Conservation (phyloP, 2,113 vertebrate species). For the Nettapus auritus region DNA sequence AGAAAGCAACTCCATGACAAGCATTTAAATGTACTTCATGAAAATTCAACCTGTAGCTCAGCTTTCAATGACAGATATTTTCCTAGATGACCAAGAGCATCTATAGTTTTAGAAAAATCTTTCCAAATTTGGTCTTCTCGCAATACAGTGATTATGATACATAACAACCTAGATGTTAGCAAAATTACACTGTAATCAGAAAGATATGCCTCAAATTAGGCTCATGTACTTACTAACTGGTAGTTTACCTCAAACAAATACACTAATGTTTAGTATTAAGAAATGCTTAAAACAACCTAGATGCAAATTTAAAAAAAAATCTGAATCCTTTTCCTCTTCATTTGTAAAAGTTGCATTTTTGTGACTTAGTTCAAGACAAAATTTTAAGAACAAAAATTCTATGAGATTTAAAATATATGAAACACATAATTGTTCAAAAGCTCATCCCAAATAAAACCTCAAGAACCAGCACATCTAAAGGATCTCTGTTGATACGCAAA, state of each 20-base stretch:
- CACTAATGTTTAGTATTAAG: not conserved
- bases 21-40: not conserved
- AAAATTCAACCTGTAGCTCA: not conserved
- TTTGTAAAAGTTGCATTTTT: not conserved
- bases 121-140: not conserved
- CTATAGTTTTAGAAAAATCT: not conserved
- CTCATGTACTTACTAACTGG: not conserved
- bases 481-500: not conserved
- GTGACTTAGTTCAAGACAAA: not conserved
- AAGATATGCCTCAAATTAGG: not conserved
- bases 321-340: not conserved
- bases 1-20: not conserved
- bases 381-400: not conserved
- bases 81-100: not conserved
- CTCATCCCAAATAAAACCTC: not conserved
- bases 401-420: not conserved
- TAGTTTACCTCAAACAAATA: not conserved
- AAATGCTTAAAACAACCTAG: not conserved
- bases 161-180: not conserved
- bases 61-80: not conserved
- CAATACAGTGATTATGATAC: not conserved
- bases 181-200: not conserved
- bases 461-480: not conserved
- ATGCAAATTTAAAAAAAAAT: accelerated
- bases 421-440: not conserved